Evolutionary conservation across 1,140 invertebrate genomes (phyloP), one percentile per base, ranked within the genome.

Genomic region (Brachionus manjavacas): DNA sequence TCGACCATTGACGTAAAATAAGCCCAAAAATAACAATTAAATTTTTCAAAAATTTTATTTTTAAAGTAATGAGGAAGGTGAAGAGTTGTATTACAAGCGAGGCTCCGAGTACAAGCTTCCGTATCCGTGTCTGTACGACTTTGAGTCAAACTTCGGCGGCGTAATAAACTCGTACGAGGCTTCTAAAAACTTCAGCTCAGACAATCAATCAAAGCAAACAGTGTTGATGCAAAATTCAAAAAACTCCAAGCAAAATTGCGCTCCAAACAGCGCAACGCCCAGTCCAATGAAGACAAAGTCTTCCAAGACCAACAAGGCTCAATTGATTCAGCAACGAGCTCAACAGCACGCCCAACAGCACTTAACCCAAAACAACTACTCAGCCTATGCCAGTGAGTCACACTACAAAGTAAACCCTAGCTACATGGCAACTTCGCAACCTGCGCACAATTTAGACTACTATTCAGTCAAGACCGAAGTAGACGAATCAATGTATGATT

Each of bases 81-180:
- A 95, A 80, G 96, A 99, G 91, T 90, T 98, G 41, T 92, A 97
- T 8, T 95, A 95, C 7, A 98, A 98, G 89, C 92, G 97, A 81
- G 98, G 96, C 0, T 98, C 97, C 94, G 96, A 98, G 89, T 98
- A 98, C 88, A 99, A 99, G 92, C 95, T 98, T 20, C 97, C 96
- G 87, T 98, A 98, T 89, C 91, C 94, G 87, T 89, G 95, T n/a
- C 92, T 94, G 1, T 84, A 84, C 74, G 91, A 90, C 85, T 86
- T 88, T 8, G 89, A 89, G 41, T 49, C 72, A 76, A 76, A 76
- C 28, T 76, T 76, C 28, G 43, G 72, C 35, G 68, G 31, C 8
- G 16, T 46, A 16, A 72, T 41, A n/a, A 39, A 35, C 4, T 72
- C 16, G 16, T 41, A 72, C 16, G 68, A 72, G 7, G 1, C 31